Evolutionary conservation across 2,797 vertebrate species (phyloP), one percentile per base, ranked within the genome.

Genomic region (Peromyscus eremicus): DNA sequence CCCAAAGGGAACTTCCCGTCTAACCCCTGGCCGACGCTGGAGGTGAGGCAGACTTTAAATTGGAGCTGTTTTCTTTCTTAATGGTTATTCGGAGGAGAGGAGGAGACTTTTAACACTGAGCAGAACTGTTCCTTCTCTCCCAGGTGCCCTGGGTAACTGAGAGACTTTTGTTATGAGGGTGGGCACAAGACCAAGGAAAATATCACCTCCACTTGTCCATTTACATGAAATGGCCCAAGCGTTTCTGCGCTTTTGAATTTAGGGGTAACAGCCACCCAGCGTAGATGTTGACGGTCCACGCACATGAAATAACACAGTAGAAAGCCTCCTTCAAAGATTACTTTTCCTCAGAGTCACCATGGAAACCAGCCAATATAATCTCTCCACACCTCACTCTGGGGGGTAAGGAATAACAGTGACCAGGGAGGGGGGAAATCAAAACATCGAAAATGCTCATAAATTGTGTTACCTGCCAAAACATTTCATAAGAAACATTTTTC

Each of bases 141-240:
- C 98, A 98, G 97, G 98, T 98, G 98, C 97, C 97, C 94, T 81
- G 96, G 94, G 92, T 87, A 98, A 99, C 98, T 98, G 97, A 97
- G 98, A 98, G 98, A 98, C 98, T 98, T 99, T 99, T 98, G 98
- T 99, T 98, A 97, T 96, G 25, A 70, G 9, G 90, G 95, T 98
- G 57, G 90, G 98, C 98, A 97, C 13, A 75, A 62, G 90, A 98
- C 99, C 98, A 99, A 98, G 40, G 95, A 97, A 99, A 98, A 97
- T 98, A 98, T 98, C 97, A 98, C 98, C 97, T 97, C 95, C 95
- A 96, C 97, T 94, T 49, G 94, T 98, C 98, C 98, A 80, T 96
- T 98, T 98, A 98, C 94, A 97, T 98, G 96, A 98, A 98, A 98
- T 97, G 43, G 94, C 95, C 97, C 62, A 82, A 73, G 93, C 97